Percentiles rank a stretch among this genome's conserved stretches.
Conservation (phyloP, 1,140 invertebrate genomes). For the Caerostris darwini region DNA sequence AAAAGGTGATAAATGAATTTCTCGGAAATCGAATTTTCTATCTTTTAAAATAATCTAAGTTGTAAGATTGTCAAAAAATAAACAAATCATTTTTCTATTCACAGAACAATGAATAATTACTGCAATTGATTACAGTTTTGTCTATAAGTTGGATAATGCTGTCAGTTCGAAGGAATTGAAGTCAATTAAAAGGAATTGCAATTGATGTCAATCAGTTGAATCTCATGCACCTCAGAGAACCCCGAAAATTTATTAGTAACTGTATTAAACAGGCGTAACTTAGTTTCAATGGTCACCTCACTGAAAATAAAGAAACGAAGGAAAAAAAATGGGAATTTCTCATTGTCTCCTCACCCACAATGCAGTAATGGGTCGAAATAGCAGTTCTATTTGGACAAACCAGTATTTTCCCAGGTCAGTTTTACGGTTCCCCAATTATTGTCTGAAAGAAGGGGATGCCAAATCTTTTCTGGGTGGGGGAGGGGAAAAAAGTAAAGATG, state of each 20-base stretch:
- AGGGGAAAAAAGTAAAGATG: not conserved
- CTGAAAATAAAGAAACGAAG: not conserved
- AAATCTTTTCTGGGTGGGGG: conserved; percentile 34
- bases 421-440: conserved; percentile 64
- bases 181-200: too few relatives aligned
- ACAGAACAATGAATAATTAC: too few relatives aligned
- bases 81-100: too few relatives aligned
- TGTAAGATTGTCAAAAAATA: too few relatives aligned
- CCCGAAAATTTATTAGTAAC: not conserved
- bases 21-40: too few relatives aligned
- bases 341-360: not conserved
- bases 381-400: conserved; percentile 47
- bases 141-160: too few relatives aligned
- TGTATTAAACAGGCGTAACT: not conserved
- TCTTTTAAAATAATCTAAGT: too few relatives aligned
- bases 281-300: not conserved
- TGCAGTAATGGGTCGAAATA: conserved; percentile 54
- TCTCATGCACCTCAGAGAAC: not conserved
- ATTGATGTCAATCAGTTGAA: too few relatives aligned
- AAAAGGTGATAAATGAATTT: too few relatives aligned
- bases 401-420: conserved; percentile 46
- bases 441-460: conserved; percentile 42
- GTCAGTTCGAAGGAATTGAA: too few relatives aligned
- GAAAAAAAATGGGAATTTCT: not conserved
- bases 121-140: too few relatives aligned